Evolutionary conservation across 2,888 invertebrate genomes (phyloP).

Genomic region (Drosophila infuscata): DNA sequence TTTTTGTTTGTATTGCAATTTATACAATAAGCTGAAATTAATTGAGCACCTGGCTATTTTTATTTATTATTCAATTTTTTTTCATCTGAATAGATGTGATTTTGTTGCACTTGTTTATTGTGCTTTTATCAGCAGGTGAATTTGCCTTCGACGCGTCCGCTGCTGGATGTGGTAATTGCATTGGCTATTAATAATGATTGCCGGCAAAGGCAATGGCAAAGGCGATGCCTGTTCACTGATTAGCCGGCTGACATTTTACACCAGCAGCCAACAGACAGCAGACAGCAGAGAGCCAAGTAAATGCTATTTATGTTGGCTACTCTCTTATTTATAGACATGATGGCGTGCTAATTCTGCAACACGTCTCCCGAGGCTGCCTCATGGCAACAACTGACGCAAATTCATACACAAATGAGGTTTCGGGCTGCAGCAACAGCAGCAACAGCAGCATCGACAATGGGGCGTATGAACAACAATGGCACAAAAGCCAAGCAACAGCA

Average conservation of each 20-base stretch:
- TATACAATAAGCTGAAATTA: slow-evolving; percentile 67
- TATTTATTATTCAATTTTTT: slow-evolving; percentile 55
- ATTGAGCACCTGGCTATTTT: slow-evolving; percentile 69
- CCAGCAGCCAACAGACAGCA: slow-evolving; percentile 11
- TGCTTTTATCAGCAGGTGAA: slow-evolving; percentile 54
- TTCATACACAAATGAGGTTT: slow-evolving; percentile 53
- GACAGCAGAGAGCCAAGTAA: slow-evolving; percentile 29
- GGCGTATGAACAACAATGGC: slow-evolving; percentile 74
- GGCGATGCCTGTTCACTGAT: slow-evolving; percentile 69
- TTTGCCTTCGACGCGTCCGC: slow-evolving; percentile 48
- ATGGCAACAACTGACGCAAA: slow-evolving; percentile 28
- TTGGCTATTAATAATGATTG: slow-evolving; percentile 76
- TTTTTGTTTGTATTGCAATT: slow-evolving; percentile 37
- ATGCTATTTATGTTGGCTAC: slow-evolving; percentile 69
- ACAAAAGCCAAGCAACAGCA: slow-evolving; percentile 38
- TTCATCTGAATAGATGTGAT: slow-evolving; percentile 9
- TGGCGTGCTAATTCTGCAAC: slow-evolving; percentile 70
- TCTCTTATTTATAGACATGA: slow-evolving; percentile 71
- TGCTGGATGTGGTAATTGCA: slow-evolving; percentile 61
- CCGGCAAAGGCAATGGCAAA: slow-evolving; percentile 41
- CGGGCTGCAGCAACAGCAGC: slow-evolving; percentile 27
- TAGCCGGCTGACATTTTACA: slow-evolving; percentile 72
- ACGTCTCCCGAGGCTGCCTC: slow-evolving; percentile 54
- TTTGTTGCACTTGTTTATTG: slow-evolving; percentile 20
- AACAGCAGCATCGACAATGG: slow-evolving; percentile 43